These are phyloP conservation scores for Ctenochaetus hawaiiensis DNA, from an alignment of 2,797 vertebrate species.

Conservation along the genomic window DNA sequence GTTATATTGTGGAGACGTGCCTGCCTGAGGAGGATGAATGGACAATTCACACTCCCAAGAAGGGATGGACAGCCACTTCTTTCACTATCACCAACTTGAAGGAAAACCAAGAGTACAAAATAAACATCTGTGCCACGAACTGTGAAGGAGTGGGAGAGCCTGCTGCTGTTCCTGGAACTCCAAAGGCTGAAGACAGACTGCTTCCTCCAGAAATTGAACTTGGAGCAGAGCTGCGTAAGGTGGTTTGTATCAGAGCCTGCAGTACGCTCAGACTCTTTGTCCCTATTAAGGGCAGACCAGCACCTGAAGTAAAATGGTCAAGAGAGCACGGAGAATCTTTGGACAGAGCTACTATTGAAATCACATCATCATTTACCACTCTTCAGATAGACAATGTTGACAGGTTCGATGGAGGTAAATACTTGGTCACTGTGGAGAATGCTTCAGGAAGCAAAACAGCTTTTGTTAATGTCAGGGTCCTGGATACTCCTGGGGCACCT, in stretches of 20 bases:
- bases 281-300: conserved; percentile 96
- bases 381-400: conserved; percentile 95
- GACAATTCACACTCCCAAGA: conserved; percentile 93
- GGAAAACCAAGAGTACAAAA: conserved; percentile 98
- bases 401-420: conserved; percentile 97
- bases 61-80: conserved; percentile 93
- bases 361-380: conserved; percentile 93
- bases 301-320: conserved; percentile 96
- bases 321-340: conserved; percentile 94
- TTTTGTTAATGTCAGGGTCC: conserved; percentile 95
- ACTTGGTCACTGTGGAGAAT: conserved; percentile 94
- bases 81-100: conserved; percentile 94
- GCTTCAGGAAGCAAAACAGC: conserved; percentile 95
- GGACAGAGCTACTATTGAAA: conserved; percentile 95
- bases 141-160: conserved; percentile 96
- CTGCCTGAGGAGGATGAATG: conserved; percentile 98
- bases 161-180: conserved; percentile 92
- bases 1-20: conserved; percentile 96
- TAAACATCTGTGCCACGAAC: conserved; percentile 96
- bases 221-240: conserved; percentile 96
- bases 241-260: conserved; percentile 94
- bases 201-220: conserved; percentile 97
- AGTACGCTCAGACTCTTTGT: conserved; percentile 96
- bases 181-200: conserved; percentile 95
- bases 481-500: conserved; percentile 96